These are phyloP conservation scores for Chrysopa pallens DNA, from an alignment of 1,140 invertebrate species.

Conservation along the genomic window DNA sequence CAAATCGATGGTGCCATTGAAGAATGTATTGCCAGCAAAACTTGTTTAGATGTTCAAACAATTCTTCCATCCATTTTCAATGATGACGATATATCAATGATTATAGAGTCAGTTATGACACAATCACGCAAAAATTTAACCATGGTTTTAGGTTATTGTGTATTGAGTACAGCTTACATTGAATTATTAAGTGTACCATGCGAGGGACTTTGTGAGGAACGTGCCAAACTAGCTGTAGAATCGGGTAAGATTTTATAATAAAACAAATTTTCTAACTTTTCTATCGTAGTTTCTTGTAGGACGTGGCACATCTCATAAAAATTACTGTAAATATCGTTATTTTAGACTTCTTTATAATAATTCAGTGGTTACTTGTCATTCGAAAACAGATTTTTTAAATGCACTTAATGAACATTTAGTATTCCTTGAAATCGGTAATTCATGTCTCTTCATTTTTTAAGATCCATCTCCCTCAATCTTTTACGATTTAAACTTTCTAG, in stretches of 20 bases:
- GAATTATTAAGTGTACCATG: conserved; percentile 50
- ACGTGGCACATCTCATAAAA: too few species aligned
- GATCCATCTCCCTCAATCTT: too few species aligned
- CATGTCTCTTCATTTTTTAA: too few species aligned
- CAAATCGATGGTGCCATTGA: conserved; percentile 71
- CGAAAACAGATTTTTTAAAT: too few species aligned
- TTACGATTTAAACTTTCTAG: too few species aligned
- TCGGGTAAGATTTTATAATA: conserved; percentile 25
- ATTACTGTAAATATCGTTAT: too few species aligned
- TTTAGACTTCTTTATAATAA: too few species aligned
- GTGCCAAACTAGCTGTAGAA: conserved; percentile 52
- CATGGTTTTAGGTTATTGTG: conserved; percentile 29
- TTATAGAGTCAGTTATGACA: conserved; percentile 46
- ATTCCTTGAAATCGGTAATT: too few species aligned
- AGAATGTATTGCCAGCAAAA: conserved; percentile 55
- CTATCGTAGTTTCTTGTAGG: too few species aligned
- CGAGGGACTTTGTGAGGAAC: conserved; percentile 43
- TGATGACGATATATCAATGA: conserved; percentile 50
- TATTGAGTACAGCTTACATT: conserved; percentile 46
- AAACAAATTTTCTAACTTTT: not conserved
- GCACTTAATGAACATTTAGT: too few species aligned
- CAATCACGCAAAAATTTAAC: conserved; percentile 26
- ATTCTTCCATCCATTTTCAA: conserved; percentile 65
- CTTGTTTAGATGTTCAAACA: conserved; percentile 62
- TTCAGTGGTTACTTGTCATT: too few species aligned